These are phyloP conservation scores for Patella ulyssiponensis DNA, from an alignment of 2,888 invertebrate species.

Conservation along the genomic window DNA sequence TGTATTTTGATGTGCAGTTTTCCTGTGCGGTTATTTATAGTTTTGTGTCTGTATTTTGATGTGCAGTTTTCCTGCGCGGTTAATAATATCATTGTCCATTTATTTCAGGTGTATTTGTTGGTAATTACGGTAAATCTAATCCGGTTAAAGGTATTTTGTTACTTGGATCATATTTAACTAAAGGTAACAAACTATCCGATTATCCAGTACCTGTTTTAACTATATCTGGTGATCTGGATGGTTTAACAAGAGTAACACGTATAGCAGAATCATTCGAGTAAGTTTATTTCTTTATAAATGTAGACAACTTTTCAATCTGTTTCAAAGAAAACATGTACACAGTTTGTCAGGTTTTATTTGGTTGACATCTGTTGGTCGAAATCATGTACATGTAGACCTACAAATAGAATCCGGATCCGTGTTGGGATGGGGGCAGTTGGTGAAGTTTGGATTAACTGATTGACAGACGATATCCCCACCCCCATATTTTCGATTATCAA, in stretches of 20 bases:
- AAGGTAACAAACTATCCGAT: conserved; percentile 38
- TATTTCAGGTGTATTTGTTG: conserved; percentile 48
- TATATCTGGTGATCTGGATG: conserved; percentile 61
- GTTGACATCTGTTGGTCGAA: no score
- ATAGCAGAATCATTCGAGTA: conserved; percentile 53
- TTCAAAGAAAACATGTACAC: background rate
- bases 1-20: no score
- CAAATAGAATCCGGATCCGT: no score
- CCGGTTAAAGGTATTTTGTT: conserved; percentile 49
- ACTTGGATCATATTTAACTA: conserved; percentile 52
- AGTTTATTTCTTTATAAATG: background rate
- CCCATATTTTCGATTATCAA: no score
- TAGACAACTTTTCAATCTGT: background rate
- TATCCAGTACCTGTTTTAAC: conserved; percentile 58
- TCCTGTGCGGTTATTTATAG: background rate
- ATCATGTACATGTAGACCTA: no score
- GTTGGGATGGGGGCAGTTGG: no score
- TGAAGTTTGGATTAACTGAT: no score
- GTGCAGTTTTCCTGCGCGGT: background rate
- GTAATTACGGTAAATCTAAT: conserved; percentile 39
- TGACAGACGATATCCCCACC: no score
- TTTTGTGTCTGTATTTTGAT: no score
- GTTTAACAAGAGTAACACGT: conserved; percentile 54
- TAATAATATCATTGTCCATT: background rate
- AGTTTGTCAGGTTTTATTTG: no score